These are phyloP conservation scores for Trichogramma dendrolimi DNA, from an alignment of 2,888 invertebrate genomes.

Conservation along the genomic window DNA sequence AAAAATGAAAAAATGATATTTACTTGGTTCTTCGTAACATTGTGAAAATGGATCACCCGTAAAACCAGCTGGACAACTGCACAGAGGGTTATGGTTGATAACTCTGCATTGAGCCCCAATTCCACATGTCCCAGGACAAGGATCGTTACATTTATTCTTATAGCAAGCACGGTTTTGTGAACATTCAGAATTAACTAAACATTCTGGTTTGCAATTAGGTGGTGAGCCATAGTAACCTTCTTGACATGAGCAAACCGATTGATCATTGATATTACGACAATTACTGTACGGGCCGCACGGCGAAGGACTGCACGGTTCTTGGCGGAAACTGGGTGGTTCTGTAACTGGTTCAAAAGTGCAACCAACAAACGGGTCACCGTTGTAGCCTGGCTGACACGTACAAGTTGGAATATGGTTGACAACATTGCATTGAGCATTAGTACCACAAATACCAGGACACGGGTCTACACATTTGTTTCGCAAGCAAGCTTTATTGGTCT, in stretches of 20 bases:
- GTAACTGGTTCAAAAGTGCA: conserved; percentile 50
- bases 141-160: conserved; percentile 77
- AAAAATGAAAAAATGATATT: conserved; percentile 10
- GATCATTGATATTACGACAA: conserved; percentile 67
- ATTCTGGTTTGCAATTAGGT: conserved; percentile 79
- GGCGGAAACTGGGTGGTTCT: conserved; percentile 2
- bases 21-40: conserved; percentile 59
- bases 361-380: conserved; percentile 69
- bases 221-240: conserved; percentile 71
- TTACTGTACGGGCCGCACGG: conserved; percentile 80
- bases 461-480: conserved; percentile 82
- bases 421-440: conserved; percentile 77
- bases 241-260: conserved; percentile 75
- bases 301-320: conserved; percentile 69
- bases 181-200: conserved; percentile 78
- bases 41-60: conserved; percentile 78
- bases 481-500: conserved; percentile 76
- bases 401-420: conserved; percentile 84
- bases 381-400: conserved; percentile 67
- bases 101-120: conserved; percentile 73
- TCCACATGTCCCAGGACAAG: conserved; percentile 79
- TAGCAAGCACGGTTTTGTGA: conserved; percentile 74
- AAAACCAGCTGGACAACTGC: conserved; percentile 68
- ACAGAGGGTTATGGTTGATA: conserved; percentile 77
- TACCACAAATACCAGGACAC: conserved; percentile 80